These are phyloP conservation scores for Sceloporus undulatus DNA, from an alignment of 2,113 vertebrate genomes.

Conservation along the genomic window DNA sequence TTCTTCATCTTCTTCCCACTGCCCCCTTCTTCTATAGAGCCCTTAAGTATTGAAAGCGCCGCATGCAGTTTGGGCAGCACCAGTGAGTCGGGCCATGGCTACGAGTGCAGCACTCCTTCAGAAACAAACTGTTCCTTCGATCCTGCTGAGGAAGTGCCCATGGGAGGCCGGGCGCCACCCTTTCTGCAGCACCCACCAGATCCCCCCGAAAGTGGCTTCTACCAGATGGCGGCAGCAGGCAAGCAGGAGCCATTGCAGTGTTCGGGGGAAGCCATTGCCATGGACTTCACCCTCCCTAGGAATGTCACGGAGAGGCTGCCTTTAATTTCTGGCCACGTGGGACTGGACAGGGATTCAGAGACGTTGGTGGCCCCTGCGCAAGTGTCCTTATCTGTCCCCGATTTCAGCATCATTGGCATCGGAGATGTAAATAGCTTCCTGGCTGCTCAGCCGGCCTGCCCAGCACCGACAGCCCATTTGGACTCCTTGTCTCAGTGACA, in stretches of 20 bases:
- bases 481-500: conserved; percentile 86
- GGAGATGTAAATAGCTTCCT: conserved; percentile 84
- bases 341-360: conserved; percentile 70
- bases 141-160: conserved; percentile 55
- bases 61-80: conserved; percentile 66
- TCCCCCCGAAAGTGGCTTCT: conserved; percentile 72
- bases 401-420: conserved; percentile 84
- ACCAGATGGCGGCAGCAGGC: conserved; percentile 44
- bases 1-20: fast-evolving
- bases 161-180: fast-evolving
- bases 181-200: neutral
- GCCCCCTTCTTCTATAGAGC: conserved; percentile 51
- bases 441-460: conserved; percentile 75
- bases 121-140: conserved; percentile 68
- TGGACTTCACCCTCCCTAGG: conserved; percentile 77
- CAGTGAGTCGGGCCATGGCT: conserved; percentile 69
- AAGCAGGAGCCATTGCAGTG: conserved; percentile 76
- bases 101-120: conserved; percentile 69
- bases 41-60: conserved; percentile 50
- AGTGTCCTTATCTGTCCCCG: conserved; percentile 82
- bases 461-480: conserved; percentile 74
- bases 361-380: conserved; percentile 73
- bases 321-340: conserved; percentile 69
- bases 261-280: conserved; percentile 68
- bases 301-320: conserved; percentile 72